Evolutionary conservation across 1,140 invertebrate genomes (phyloP).

Genomic region (Dendrolimus kikuchii): DNA sequence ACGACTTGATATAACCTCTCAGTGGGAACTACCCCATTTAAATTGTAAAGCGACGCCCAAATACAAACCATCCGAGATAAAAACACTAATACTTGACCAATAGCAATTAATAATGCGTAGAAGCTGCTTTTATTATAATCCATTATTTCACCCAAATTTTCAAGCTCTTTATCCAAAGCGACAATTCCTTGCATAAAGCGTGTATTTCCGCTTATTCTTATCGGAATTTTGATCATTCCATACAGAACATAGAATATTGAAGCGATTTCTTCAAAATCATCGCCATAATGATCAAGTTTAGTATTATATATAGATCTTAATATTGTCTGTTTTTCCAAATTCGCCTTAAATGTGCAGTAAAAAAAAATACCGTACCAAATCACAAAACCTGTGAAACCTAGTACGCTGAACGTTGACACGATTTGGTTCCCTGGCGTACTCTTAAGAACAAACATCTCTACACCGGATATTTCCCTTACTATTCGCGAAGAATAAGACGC

Average conservation of each 20-base stretch:
- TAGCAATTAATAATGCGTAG: conserved; percentile 13
- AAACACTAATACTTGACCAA: conserved; percentile 20
- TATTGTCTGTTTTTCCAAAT: conserved; percentile 31
- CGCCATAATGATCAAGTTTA: conserved; percentile 42
- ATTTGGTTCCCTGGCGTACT: conserved; percentile 6
- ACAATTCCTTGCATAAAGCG: conserved; percentile 24
- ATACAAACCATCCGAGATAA: conserved; percentile 24
- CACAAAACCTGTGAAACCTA: conserved; percentile 6
- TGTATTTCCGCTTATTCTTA: conserved; percentile 22
- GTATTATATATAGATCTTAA: conserved; percentile 37
- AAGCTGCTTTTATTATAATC: conserved; percentile 21
- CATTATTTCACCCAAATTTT: conserved; percentile 23
- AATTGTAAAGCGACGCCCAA: conserved; percentile 21
- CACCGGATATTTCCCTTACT: conserved; percentile 18
- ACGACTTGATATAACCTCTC: conserved; percentile 34
- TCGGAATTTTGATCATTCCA: conserved; percentile 41
- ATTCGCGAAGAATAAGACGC: conserved; percentile 12
- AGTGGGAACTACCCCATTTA: conserved; percentile 18
- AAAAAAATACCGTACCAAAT: conserved; percentile 24
- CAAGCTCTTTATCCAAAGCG: conserved; percentile 29
- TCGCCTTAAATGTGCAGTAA: conserved; percentile 27
- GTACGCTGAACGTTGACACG: conserved; percentile 1
- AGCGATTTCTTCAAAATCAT: conserved; percentile 33
- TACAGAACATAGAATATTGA: conserved; percentile 28
- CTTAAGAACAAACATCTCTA: conserved; percentile 16